A percentile compares a stretch with the other conserved stretches of the same genome.
These are phyloP conservation scores for Epinotia ramella DNA, from an alignment of 2,888 invertebrate genomes.

Conservation along the genomic window DNA sequence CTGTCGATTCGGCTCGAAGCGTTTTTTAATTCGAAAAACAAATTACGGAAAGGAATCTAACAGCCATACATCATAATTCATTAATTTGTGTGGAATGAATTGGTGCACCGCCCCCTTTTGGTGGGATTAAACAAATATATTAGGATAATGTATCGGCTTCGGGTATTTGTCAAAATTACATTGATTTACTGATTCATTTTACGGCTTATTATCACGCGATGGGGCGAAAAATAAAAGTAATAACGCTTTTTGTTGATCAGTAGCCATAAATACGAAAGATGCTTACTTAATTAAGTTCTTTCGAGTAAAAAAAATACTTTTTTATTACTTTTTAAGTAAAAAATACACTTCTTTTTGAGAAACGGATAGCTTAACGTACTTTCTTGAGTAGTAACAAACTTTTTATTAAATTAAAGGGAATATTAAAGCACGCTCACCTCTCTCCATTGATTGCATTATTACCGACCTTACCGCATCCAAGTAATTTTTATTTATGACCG, in stretches of 20 bases:
- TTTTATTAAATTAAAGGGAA: conserved; percentile 18
- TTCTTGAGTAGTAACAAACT: conserved; percentile 3
- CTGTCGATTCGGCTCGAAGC: conserved; percentile 23
- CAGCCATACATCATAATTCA: conserved; percentile 60
- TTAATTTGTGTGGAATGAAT: conserved; percentile 59
- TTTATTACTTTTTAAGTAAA: conserved; percentile 13
- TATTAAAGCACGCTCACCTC: conserved; percentile 44
- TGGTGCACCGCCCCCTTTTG: conserved; percentile 58
- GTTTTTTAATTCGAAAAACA: conserved; percentile 41
- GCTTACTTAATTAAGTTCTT: conserved; percentile 15
- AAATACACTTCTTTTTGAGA: neutral
- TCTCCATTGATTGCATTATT: conserved; percentile 52
- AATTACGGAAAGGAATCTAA: conserved; percentile 36
- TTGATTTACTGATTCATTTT: conserved; percentile 69
- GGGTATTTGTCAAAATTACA: conserved; percentile 66
- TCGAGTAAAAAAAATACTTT: neutral
- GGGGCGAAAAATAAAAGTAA: conserved; percentile 47
- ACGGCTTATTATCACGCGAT: conserved; percentile 69
- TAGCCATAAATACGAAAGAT: conserved; percentile 28
- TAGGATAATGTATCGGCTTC: conserved; percentile 61
- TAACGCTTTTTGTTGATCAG: conserved; percentile 36
- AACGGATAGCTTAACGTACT: neutral
- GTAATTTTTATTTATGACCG: conserved; percentile 31
- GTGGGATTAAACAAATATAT: conserved; percentile 75
- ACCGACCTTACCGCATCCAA: conserved; percentile 36